These are phyloP conservation scores for Cremastinae sp. DNA, from an alignment of 2,888 invertebrate genomes.

Conservation along the genomic window DNA sequence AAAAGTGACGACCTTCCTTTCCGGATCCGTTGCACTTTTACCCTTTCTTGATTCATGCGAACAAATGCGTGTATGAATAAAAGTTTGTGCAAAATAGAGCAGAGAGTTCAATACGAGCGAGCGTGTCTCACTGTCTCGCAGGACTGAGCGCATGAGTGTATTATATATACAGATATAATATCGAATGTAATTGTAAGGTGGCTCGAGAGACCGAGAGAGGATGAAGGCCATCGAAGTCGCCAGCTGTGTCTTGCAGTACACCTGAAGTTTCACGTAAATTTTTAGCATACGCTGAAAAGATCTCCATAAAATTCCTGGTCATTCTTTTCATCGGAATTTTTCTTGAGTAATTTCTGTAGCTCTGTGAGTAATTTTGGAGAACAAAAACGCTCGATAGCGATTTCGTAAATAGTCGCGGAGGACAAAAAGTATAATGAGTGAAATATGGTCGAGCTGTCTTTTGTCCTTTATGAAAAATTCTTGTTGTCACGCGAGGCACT, in stretches of 20 bases:
- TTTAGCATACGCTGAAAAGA: slow-evolving; percentile 33
- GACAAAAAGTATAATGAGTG: neutral
- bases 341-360: too few species aligned
- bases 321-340: too few species aligned
- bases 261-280: too few species aligned
- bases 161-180: slow-evolving; percentile 21
- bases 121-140: slow-evolving; percentile 19
- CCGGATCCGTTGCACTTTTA: slow-evolving; percentile 56
- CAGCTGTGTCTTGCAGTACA: slow-evolving; percentile 55
- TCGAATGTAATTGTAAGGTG: too few species aligned
- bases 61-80: neutral
- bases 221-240: slow-evolving; percentile 72
- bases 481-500: slow-evolving; percentile 28
- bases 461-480: slow-evolving; percentile 4
- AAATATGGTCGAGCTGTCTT: slow-evolving; percentile 18
- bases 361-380: too few species aligned
- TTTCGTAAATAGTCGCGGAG: neutral
- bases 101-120: slow-evolving; percentile 22
- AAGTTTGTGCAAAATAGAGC: neutral
- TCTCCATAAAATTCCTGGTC: slow-evolving; percentile 35
- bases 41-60: slow-evolving; percentile 1
- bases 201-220: slow-evolving; percentile 66
- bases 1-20: slow-evolving; percentile 65
- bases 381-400: too few species aligned
- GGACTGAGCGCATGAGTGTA: too few species aligned